phyloP scores from a whole-genome alignment of 2,113 vertebrate species.

The Atractosteus spatula region DNA sequence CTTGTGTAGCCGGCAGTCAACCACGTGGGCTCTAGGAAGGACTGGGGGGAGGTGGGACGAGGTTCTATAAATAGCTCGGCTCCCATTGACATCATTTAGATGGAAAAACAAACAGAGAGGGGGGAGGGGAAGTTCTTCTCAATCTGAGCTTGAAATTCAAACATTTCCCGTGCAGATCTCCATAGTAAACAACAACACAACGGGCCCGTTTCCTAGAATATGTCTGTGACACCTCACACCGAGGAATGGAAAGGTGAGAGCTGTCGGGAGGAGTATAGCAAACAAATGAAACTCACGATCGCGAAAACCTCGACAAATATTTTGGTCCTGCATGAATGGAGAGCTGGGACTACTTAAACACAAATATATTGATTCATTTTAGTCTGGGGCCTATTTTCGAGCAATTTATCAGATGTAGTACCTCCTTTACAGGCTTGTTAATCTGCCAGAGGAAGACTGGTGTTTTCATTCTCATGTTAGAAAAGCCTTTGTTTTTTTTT shows the following conservation, averaged over 20 bases:
- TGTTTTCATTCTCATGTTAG: conserved; percentile 9
- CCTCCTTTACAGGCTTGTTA: conserved; percentile 17
- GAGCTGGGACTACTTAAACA: conserved; percentile 13
- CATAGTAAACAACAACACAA: conserved; percentile 52
- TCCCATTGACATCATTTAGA: conserved; percentile 80
- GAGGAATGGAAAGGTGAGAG: conserved; percentile 50
- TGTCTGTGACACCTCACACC: conserved; percentile 24
- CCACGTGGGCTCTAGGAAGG: conserved; percentile 53
- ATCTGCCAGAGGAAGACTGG: conserved; percentile 10
- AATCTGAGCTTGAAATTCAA: conserved; percentile 69
- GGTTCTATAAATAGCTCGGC: conserved; percentile 72
- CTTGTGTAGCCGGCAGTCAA: conserved; percentile 58
- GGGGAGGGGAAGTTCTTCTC: conserved; percentile 49
- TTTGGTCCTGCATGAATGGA: conserved; percentile 53
- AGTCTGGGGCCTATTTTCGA: conserved; percentile 15
- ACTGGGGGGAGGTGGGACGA: conserved; percentile 12
- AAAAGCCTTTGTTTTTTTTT: conserved; percentile 1
- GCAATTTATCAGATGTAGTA: conserved; percentile 16
- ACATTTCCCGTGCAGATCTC: conserved; percentile 47
- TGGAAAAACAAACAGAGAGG: conserved; percentile 75
- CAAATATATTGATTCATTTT: conserved; percentile 16
- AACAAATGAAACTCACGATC: conserved; percentile 64
- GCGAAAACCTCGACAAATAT: conserved; percentile 50
- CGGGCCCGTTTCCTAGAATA: conserved; percentile 58
- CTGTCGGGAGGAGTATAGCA: conserved; percentile 52